Evolutionary conservation across 2,888 invertebrate species (phyloP), one percentile per base, ranked within the genome.

Genomic region (Cordylochernes scorpioides): DNA sequence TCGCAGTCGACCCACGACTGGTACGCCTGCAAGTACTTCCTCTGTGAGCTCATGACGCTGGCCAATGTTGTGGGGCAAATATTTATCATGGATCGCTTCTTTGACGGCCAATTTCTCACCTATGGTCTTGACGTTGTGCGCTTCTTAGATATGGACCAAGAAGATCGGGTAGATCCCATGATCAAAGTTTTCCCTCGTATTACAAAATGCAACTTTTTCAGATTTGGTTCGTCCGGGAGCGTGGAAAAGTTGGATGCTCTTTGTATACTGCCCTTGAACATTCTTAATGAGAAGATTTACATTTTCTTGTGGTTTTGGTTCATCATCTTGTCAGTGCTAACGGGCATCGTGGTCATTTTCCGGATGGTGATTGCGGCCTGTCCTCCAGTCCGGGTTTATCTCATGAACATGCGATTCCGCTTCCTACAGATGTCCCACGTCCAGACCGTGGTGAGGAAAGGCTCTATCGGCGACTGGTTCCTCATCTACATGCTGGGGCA

Each of bases 131-230:
- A 62, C 15, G 62, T 74, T 1, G 21, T 42, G 5, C 24, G 17
- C 14, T 42, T 38, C 27, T 33, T 34, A 8, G 39, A 43, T 25
- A 38, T 35, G 30, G 43, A 44, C 18, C 39, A 36, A 24, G 36
- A 43, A 24, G 26, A 37, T 16, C 31, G 44, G 2, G 25, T 34
- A 14, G 35, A 39, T 21, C 36, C 38, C 12, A 39, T 82, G 78
- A 71, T 80, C 27, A 63, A 62, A 12, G 53, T 67, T 3, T 70
- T 75, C 47, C 82, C 82, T 0, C 61, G 80, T 40, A 56, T 82
- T 4, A 80, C 80, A n/a, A 82, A 82, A 52, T 82, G 82, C 49
- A 75, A 72, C 38, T 82, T 82, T 66, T 73, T 73, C 57, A 77
- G 77, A 53, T 78, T 62, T 49, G 80, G 82, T 59, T 63, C 77